These are phyloP conservation scores for Bombus superbus DNA, from an alignment of 1,140 invertebrate species.

Conservation along the genomic window DNA sequence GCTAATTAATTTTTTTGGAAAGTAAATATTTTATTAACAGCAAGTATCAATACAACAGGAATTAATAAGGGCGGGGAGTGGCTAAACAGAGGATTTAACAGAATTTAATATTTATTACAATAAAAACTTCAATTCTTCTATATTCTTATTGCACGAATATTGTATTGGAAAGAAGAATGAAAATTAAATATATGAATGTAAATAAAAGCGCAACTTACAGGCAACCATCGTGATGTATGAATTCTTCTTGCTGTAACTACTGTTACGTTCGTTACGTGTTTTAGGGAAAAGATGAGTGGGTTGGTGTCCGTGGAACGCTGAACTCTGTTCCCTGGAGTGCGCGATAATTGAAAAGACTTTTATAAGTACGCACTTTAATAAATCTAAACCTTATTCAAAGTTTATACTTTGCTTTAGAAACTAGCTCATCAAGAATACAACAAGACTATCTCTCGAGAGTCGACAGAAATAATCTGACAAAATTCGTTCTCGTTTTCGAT, in stretches of 20 bases:
- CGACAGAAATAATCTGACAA: too few species aligned
- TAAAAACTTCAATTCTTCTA: neutral
- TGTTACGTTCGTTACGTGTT: too few species aligned
- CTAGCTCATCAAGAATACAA: too few species aligned
- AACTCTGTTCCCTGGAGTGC: too few species aligned
- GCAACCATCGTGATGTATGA: constrained; percentile 46
- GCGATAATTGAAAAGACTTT: too few species aligned
- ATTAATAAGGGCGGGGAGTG: constrained; percentile 11
- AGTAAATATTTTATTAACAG: constrained; percentile 1
- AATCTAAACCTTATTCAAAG: too few species aligned
- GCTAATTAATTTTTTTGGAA: neutral
- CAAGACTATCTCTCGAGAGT: too few species aligned
- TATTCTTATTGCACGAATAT: neutral
- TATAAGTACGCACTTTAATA: too few species aligned
- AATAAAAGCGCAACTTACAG: constrained; percentile 52
- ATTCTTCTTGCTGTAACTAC: constrained; percentile 11
- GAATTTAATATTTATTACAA: neutral
- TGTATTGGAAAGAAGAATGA: neutral
- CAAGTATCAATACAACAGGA: neutral
- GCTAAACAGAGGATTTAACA: neutral
- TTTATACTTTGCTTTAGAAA: too few species aligned
- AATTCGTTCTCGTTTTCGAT: too few species aligned
- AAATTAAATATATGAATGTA: neutral
- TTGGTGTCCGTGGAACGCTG: too few species aligned
- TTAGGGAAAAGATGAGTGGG: too few species aligned